Percentiles rank a stretch among this genome's conserved stretches.
phyloP scores from a whole-genome alignment of 2,797 vertebrate genomes.

The Rallus crepitans region DNA sequence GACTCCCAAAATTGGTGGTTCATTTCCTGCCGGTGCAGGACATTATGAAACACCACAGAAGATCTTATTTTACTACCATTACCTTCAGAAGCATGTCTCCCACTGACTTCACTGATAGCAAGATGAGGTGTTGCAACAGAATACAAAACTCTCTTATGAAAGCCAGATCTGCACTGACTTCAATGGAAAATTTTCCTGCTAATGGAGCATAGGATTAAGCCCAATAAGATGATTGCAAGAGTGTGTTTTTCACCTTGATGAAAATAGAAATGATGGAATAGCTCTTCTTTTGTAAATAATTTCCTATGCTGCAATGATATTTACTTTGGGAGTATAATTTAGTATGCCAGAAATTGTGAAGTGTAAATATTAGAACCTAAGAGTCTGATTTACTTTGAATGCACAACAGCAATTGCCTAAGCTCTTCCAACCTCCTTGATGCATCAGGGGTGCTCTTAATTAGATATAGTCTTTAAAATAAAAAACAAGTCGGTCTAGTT shows the following conservation, averaged over 20 bases:
- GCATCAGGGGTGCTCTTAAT: background rate
- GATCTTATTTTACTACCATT: background rate
- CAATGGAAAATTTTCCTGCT: constrained; percentile 8
- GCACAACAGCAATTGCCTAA: background rate
- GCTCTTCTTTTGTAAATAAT: background rate
- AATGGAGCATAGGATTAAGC: background rate
- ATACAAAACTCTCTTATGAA: background rate
- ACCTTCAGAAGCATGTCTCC: background rate
- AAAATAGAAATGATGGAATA: background rate
- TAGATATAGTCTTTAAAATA: background rate
- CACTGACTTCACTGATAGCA: background rate
- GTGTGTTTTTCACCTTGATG: background rate
- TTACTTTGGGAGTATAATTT: background rate
- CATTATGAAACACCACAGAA: background rate
- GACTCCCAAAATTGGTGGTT: accelerated
- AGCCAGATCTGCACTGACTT: background rate
- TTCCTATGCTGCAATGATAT: background rate
- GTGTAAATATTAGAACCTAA: background rate
- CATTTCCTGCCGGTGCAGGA: background rate
- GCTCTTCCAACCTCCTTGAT: background rate
- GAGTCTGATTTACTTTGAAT: background rate
- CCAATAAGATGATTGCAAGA: background rate
- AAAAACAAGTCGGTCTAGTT: background rate
- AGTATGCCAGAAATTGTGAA: background rate
- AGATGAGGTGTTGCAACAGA: background rate